Evolutionary conservation across 2,888 invertebrate species (phyloP).

Genomic region (Spilarctia lutea): DNA sequence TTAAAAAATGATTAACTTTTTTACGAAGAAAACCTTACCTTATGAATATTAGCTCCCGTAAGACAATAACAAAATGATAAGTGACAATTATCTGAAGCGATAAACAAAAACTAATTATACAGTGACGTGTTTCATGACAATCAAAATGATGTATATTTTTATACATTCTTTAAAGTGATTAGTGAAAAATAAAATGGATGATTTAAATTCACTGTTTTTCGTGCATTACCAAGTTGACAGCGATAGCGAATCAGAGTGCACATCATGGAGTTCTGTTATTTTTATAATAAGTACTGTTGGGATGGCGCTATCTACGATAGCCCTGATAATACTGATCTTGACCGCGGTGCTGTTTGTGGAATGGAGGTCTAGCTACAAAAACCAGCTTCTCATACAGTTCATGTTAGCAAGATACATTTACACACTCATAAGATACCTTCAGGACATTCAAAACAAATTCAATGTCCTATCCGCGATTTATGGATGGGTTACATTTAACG

Average conservation of each 20-base stretch:
- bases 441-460: conserved; percentile 58
- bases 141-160: conserved; percentile 29
- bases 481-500: conserved; percentile 48
- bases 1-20: neutral
- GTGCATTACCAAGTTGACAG: conserved; percentile 44
- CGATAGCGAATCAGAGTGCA: conserved; percentile 41
- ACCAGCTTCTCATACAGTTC: conserved; percentile 75
- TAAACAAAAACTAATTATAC: conserved; percentile 6
- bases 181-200: neutral
- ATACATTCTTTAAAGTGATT: neutral
- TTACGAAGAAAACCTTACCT: neutral
- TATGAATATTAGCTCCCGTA: neutral
- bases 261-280: conserved; percentile 50
- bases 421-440: conserved; percentile 62
- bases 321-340: conserved; percentile 65
- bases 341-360: conserved; percentile 71
- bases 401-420: conserved; percentile 73
- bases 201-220: neutral
- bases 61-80: neutral
- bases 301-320: conserved; percentile 60
- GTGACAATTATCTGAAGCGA: conserved; percentile 22
- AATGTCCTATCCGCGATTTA: conserved; percentile 28
- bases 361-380: conserved; percentile 76
- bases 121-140: conserved; percentile 25
- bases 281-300: conserved; percentile 66